phyloP scores from a whole-genome alignment of 1,140 invertebrate species.

The Drosophila baimaii region DNA sequence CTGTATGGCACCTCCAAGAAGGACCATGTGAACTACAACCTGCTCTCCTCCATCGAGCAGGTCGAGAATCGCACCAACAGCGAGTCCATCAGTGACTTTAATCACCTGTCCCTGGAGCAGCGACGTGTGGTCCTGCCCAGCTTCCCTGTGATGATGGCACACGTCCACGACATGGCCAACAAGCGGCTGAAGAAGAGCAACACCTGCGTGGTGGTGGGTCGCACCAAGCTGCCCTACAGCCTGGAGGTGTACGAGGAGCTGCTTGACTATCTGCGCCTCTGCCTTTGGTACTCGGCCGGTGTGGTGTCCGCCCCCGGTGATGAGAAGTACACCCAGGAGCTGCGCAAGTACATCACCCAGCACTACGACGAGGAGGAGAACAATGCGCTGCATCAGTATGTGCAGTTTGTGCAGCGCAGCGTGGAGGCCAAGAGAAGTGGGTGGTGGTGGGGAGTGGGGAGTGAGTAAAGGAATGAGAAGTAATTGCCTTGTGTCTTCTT shows the following conservation, averaged over 20 bases:
- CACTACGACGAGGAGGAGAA: slow-evolving; percentile 67
- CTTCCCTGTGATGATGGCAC: slow-evolving; percentile 76
- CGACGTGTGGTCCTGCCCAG: slow-evolving; percentile 82
- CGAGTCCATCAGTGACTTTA: slow-evolving; percentile 68
- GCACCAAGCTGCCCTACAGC: slow-evolving; percentile 88
- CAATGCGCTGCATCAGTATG: slow-evolving; percentile 82
- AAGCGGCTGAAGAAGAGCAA: slow-evolving; percentile 82
- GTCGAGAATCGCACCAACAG: slow-evolving; percentile 41
- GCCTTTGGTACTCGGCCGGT: slow-evolving; percentile 86
- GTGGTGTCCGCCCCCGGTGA: slow-evolving; percentile 84
- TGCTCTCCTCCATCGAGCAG: slow-evolving; percentile 78
- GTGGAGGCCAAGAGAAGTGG: slow-evolving; percentile 82
- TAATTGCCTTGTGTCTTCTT: background rate
- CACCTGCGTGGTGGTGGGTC: slow-evolving; percentile 86
- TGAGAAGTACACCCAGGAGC: slow-evolving; percentile 61
- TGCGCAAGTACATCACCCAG: slow-evolving; percentile 68
- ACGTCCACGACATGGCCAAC: slow-evolving; percentile 84
- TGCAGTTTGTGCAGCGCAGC: slow-evolving; percentile 77
- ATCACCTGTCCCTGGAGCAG: slow-evolving; percentile 76
- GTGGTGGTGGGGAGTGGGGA: background rate
- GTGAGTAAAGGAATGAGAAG: background rate
- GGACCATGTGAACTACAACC: slow-evolving; percentile 80
- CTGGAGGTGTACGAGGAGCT: slow-evolving; percentile 89
- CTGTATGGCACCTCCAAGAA: slow-evolving; percentile 83
- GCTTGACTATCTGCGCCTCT: slow-evolving; percentile 90